phyloP scores from a whole-genome alignment of 2,888 invertebrate species.

The Pseudococcus jackbeardsleyi region DNA sequence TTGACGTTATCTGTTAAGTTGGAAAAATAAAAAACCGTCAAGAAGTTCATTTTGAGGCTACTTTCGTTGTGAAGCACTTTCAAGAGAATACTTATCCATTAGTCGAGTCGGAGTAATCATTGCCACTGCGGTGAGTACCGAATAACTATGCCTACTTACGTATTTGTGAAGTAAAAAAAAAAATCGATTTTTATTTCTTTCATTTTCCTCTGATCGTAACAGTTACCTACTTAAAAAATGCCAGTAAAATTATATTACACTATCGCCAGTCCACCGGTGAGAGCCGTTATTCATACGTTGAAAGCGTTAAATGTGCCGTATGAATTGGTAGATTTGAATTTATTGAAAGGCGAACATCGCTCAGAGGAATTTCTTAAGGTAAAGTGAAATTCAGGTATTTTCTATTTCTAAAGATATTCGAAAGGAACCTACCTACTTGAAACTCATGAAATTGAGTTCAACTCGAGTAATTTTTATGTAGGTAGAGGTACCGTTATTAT shows the following conservation, averaged over 20 bases:
- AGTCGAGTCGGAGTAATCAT: too few species aligned
- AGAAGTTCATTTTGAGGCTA: too few species aligned
- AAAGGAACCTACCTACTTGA: too few species aligned
- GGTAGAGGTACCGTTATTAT: too few species aligned
- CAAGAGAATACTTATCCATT: too few species aligned
- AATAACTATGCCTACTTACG: too few species aligned
- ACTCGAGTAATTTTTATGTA: too few species aligned
- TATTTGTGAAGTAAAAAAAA: not conserved
- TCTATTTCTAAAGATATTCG: too few species aligned
- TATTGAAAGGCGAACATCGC: constrained; percentile 47
- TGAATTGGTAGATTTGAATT: constrained; percentile 37
- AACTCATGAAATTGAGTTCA: too few species aligned
- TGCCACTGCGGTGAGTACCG: not conserved
- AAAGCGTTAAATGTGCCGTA: constrained; percentile 27
- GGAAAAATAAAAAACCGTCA: too few species aligned
- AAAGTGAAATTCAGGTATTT: not conserved
- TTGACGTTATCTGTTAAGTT: too few species aligned
- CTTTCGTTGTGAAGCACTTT: too few species aligned
- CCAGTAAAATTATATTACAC: constrained; percentile 50
- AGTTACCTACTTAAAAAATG: not conserved
- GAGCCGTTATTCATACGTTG: constrained; percentile 51
- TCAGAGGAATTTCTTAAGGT: constrained; percentile 47
- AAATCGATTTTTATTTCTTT: not conserved
- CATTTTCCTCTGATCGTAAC: not conserved
- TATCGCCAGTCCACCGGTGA: constrained; percentile 40